phyloP scores from a whole-genome alignment of 1,140 invertebrate genomes.

The Chironomus striatipennis region DNA sequence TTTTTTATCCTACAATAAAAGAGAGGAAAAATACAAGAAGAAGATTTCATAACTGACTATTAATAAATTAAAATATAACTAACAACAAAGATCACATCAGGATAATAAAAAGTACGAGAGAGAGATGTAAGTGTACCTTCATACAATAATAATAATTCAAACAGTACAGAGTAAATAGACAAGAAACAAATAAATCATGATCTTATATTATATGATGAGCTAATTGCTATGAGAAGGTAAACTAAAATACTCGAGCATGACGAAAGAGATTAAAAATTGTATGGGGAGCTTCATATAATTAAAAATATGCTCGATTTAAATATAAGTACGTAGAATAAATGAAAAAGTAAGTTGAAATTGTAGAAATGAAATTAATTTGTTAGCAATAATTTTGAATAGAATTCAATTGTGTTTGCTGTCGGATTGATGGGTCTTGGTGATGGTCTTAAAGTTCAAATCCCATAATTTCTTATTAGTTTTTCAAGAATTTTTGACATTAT shows the following conservation, averaged over 20 bases:
- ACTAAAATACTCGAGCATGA: constrained; percentile 5
- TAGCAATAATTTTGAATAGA: no score
- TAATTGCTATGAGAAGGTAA: neutral
- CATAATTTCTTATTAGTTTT: no score
- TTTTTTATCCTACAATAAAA: neutral
- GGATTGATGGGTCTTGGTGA: no score
- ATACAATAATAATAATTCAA: neutral
- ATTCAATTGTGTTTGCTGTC: no score
- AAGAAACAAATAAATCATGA: constrained; percentile 9
- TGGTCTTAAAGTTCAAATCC: no score
- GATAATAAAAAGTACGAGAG: neutral
- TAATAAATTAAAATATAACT: no score
- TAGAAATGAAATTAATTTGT: no score
- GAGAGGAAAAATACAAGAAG: neutral
- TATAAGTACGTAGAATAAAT: no score
- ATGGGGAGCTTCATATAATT: neutral
- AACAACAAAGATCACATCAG: neutral
- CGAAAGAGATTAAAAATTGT: constrained; percentile 3
- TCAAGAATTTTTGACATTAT: no score
- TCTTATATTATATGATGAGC: constrained; percentile 8
- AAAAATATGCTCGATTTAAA: neutral
- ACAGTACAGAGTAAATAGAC: constrained; percentile 7
- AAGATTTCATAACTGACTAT: neutral
- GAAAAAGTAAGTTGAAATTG: no score
- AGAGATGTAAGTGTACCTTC: no score